Evolutionary conservation across 2,888 invertebrate species (phyloP).

Genomic region (Protodeltote pygarga): DNA sequence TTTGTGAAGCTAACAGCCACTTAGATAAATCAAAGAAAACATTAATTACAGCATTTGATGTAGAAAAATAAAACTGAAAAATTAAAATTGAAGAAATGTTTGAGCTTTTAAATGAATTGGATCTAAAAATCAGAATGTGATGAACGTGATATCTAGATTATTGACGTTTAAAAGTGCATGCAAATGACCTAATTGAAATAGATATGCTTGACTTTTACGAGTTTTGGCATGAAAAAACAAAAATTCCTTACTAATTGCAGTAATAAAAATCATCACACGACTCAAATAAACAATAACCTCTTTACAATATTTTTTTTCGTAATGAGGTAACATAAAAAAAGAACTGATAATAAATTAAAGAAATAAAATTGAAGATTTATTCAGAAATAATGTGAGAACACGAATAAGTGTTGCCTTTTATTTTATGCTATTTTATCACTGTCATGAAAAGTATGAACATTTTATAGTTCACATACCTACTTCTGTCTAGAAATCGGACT

Average conservation of each 20-base stretch:
- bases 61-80: too few species aligned
- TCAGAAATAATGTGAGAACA: conserved; percentile 18
- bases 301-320: conserved; percentile 12
- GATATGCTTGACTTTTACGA: too few species aligned
- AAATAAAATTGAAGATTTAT: conserved; percentile 31
- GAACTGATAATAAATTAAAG: conserved; percentile 19
- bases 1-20: too few species aligned
- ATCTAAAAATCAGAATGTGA: too few species aligned
- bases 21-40: too few species aligned
- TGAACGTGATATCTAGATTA: too few species aligned
- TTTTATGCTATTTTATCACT: conserved; percentile 8
- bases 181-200: too few species aligned
- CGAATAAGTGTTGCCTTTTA: conserved; percentile 29
- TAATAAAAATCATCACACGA: conserved; percentile 2
- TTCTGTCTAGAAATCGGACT: neutral
- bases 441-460: neutral
- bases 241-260: neutral
- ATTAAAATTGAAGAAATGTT: too few species aligned
- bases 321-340: conserved; percentile 15
- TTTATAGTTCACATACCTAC: neutral
- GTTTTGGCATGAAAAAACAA: too few species aligned
- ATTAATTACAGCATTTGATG: too few species aligned
- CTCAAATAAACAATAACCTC: neutral
- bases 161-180: too few species aligned
- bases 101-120: too few species aligned